These are phyloP conservation scores for Lynx canadensis DNA, from an alignment of 2,113 vertebrate genomes.

Conservation along the genomic window DNA sequence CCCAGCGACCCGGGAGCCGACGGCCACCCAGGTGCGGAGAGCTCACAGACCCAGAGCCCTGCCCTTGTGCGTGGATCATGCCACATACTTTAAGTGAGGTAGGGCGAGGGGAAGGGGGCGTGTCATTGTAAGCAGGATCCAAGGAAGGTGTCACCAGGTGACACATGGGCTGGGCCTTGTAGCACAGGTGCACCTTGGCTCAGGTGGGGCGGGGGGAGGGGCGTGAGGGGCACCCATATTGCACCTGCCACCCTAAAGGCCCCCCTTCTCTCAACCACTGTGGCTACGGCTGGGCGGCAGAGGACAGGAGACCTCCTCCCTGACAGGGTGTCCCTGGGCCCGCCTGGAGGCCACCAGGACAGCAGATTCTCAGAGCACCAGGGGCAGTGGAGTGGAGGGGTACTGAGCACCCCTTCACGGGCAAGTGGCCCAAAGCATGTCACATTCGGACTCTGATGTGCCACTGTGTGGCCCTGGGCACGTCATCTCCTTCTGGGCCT, in stretches of 20 bases:
- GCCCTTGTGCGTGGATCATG: not conserved
- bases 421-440: not conserved
- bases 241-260: not conserved
- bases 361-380: not conserved
- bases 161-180: not conserved
- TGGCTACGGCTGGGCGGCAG: not conserved
- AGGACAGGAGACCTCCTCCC: not conserved
- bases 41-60: not conserved
- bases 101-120: not conserved
- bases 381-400: not conserved
- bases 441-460: accelerated
- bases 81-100: no score
- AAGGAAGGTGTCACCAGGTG: not conserved
- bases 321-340: not conserved
- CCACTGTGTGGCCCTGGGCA: not conserved
- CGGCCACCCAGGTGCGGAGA: not conserved
- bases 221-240: no score
- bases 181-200: not conserved
- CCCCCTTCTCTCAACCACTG: not conserved
- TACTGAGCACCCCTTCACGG: not conserved
- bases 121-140: not conserved
- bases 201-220: no score
- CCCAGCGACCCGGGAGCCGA: accelerated
- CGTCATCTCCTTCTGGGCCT: not conserved
- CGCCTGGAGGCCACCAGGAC: not conserved